Base-by-base conservation (phyloP, 2,113 vertebrate genomes). In the Calypte anna region DNA sequence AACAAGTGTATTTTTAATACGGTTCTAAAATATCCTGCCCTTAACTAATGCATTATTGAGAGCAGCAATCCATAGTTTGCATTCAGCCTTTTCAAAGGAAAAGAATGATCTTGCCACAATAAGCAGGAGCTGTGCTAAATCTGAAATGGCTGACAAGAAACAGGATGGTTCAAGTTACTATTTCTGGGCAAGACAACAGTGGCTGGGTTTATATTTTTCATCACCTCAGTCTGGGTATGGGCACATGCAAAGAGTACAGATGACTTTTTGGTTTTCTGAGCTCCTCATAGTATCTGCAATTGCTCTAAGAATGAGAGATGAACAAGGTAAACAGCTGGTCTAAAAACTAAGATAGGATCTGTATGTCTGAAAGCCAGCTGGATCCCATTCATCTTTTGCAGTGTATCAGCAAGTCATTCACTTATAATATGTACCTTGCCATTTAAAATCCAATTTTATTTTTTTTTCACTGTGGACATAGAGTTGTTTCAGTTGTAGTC, bases 361-460 rank as follows among this genome's bases (percentile, higher is more conserved):
- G 84, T 68, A 74, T 54, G 55, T 86, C 89, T 97, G 72, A 93
- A 90, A 91, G 93, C 90, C 93, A 96, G 96, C 93, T 96, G 94
- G 96, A 94, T 88, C 69, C 90, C 83, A 97, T 94, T 95, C 95
- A 90, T 97, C 95, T 96, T 93, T 75, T 88, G 79, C 86, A 91
- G 73, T 31, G 76, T 57, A 72, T 27, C 0, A 5, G 75, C 57
- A 93, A 95, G 80, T 51, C 15, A 61, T 53, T 91, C n/a, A 9
- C 85, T 74, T 75, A 86, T 91, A 93, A 90, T 70, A 81, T 0
- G 21, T 48, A 53, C 68, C 82, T 63, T 70, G 36, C 68, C 76
- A 83, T 81, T 77, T 91, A 67, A 90, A 91, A 88, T 44, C 61
- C 31, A 4, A 1, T 14, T 38, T 38, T 38, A 9, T 40, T 66